A percentile compares a stretch with the other conserved stretches of the same genome.
Evolutionary conservation across 2,888 invertebrate species (phyloP).

Genomic region (Microchrysa polita): DNA sequence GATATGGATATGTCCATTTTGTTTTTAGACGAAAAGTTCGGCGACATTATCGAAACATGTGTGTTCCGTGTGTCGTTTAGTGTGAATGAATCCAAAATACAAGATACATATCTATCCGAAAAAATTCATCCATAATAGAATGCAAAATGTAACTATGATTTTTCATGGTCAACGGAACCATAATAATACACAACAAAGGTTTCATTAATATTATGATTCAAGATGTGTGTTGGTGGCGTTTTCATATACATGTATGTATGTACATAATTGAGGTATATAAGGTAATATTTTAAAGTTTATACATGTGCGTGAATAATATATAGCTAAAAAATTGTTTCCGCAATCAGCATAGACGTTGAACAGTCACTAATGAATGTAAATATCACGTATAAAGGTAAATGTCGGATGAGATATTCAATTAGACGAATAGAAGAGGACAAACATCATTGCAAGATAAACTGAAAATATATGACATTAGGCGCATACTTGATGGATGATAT

Average conservation of each 20-base stretch:
- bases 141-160: slow-evolving; percentile 11
- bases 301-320: no score
- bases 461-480: neutral
- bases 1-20: slow-evolving; percentile 17
- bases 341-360: slow-evolving; percentile 6
- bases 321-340: neutral
- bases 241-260: no score
- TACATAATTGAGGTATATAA: no score
- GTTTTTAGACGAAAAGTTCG: slow-evolving; percentile 6
- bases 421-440: neutral
- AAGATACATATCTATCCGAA: no score
- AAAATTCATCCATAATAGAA: slow-evolving; percentile 6
- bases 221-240: slow-evolving; percentile 1
- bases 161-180: slow-evolving; percentile 23
- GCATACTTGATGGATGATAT: neutral
- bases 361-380: neutral
- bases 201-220: neutral
- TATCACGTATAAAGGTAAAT: slow-evolving; percentile 4
- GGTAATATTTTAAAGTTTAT: no score
- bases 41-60: slow-evolving; percentile 7
- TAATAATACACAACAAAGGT: neutral
- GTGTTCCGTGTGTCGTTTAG: neutral
- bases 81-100: no score
- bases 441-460: neutral
- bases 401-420: neutral